These are phyloP conservation scores for Zygothrica quintamaculata DNA, from an alignment of 2,888 invertebrate species.

Conservation along the genomic window DNA sequence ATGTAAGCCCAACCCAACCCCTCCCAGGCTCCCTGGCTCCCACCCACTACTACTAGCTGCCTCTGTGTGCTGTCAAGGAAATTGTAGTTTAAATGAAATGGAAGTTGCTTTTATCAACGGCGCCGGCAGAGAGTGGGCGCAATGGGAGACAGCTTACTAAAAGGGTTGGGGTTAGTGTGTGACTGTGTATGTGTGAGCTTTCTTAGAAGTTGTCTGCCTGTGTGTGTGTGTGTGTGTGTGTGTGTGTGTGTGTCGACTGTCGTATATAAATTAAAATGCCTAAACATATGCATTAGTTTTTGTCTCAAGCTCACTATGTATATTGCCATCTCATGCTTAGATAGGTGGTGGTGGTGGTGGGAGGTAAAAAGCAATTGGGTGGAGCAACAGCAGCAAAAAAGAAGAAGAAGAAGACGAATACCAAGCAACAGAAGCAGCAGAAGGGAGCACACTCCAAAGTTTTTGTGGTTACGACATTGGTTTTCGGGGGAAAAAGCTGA, in stretches of 20 bases:
- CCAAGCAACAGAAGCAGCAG: too few species aligned
- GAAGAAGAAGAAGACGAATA: too few species aligned
- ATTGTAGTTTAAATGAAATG: slow-evolving; percentile 82
- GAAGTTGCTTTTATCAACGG: slow-evolving; percentile 82
- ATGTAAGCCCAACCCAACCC: slow-evolving; percentile 1
- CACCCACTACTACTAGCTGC: slow-evolving; percentile 40
- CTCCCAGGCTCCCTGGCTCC: slow-evolving; percentile 8
- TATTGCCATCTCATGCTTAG: slow-evolving; percentile 44
- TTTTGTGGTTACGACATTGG: slow-evolving; percentile 80
- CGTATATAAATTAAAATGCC: slow-evolving; percentile 81
- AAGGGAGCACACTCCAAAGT: slow-evolving; percentile 64
- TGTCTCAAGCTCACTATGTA: slow-evolving; percentile 59
- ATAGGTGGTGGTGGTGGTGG: slow-evolving; percentile 22
- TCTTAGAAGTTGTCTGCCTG: slow-evolving; percentile 68
- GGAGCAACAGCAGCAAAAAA: too few species aligned
- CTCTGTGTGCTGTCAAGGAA: slow-evolving; percentile 78
- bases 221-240: slow-evolving; percentile 20
- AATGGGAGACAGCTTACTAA: slow-evolving; percentile 13
- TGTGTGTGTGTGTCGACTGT: slow-evolving; percentile 56
- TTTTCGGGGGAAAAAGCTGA: slow-evolving; percentile 55
- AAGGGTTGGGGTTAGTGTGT: slow-evolving; percentile 49
- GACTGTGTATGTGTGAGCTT: slow-evolving; percentile 62
- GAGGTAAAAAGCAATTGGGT: too few species aligned
- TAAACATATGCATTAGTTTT: slow-evolving; percentile 82
- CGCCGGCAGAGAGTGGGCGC: slow-evolving; percentile 51